phyloP scores from a whole-genome alignment of 2,888 invertebrate genomes.

The Entomobrya multifasciata region DNA sequence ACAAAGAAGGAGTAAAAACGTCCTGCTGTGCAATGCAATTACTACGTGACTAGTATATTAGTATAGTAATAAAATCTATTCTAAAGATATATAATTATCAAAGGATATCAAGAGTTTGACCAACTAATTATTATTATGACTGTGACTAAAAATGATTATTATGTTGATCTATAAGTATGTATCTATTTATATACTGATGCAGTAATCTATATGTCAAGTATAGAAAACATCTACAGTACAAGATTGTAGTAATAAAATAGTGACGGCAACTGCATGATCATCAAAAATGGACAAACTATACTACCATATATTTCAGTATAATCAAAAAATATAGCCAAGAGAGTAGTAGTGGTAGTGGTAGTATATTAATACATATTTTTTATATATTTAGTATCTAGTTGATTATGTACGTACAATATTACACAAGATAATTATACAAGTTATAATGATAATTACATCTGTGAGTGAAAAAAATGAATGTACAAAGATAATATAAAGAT shows the following conservation, averaged over 20 bases:
- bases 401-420: no score
- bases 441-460: no score
- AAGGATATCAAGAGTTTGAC: conserved; percentile 58
- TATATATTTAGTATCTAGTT: no score
- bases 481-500: no score
- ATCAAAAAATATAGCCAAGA: no score
- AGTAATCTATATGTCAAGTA: conserved; percentile 14
- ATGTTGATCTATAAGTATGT: conserved; percentile 14
- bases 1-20: conserved; percentile 55
- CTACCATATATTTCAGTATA: no score
- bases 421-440: no score
- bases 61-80: conserved; percentile 57
- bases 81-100: conserved; percentile 43
- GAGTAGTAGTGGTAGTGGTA: no score
- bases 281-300: neutral
- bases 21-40: conserved; percentile 70
- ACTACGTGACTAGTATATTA: conserved; percentile 71
- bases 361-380: no score
- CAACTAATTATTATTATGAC: conserved; percentile 56
- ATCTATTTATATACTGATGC: conserved; percentile 19
- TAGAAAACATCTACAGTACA: conserved; percentile 46
- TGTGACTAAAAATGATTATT: conserved; percentile 54
- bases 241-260: conserved; percentile 28
- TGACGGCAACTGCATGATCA: neutral
- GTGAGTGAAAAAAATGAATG: no score